Base-by-base conservation (phyloP, 1,140 invertebrate genomes). In the Caligus rogercresseyi region DNA sequence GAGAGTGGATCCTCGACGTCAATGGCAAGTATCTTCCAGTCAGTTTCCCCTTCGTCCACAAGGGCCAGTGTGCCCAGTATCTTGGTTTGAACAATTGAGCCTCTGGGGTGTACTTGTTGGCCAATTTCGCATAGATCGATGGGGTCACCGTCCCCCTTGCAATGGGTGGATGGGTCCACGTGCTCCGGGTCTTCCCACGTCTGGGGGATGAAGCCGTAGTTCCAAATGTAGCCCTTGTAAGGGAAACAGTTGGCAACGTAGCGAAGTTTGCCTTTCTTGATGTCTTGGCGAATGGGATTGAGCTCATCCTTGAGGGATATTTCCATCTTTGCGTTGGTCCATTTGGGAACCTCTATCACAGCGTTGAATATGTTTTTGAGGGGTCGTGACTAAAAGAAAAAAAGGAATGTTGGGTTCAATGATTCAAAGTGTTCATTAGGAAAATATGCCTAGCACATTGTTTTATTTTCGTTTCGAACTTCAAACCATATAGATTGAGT, bases 321-420 rank as follows among this genome's bases (percentile, higher is more conserved):
- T 52, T 98, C 95, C 94, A 99, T 98, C 78, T 98, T 99, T 59
- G 92, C 92, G 78, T 98, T 98, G 61, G 87, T 89, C 95, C 95
- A 99, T 72, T 95, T 78, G 65, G 96, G 95, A 68, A 99, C 85
- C 76, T 99, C 96, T 14, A 99, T 93, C 65, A 99, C 81, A 93
- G 98, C 98, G 74, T 99, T 93, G 67, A 84, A 83, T 52, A 84
- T 75, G 71, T 87, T 85, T 66, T 83, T 83, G 76, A 75, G 56
- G 80, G 77, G 75, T 94, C 83, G 53, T 85, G 85, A 75, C 53
- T 51, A 51, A 13, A 51, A 13, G n/a, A 13, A 13, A 51, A 51
- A 51, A n/a, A n/a, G n/a, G n/a, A n/a, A n/a, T n/a, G n/a, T n/a
- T n/a, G n/a, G n/a, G n/a, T n/a, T n/a, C n/a, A n/a, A n/a, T n/a